These are phyloP conservation scores for Vireo altiloquus DNA, from an alignment of 2,113 vertebrate genomes.

Conservation along the genomic window DNA sequence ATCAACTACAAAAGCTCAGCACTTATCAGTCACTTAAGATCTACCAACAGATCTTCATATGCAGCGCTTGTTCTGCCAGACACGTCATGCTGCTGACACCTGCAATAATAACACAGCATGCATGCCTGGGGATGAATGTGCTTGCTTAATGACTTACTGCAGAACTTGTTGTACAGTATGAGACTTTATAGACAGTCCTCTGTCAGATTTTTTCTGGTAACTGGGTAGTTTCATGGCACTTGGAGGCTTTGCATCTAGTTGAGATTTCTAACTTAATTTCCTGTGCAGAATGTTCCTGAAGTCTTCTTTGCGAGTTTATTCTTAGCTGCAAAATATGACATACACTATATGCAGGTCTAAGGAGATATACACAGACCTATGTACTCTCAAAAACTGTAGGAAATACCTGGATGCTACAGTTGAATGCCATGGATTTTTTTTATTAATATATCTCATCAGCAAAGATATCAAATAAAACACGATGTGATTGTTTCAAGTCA, in stretches of 20 bases:
- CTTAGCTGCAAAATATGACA: not conserved
- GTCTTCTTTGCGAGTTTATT: not conserved
- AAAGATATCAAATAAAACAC: not conserved
- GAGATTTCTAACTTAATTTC: not conserved
- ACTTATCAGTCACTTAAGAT: not conserved
- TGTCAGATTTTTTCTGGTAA: slow-evolving; percentile 49
- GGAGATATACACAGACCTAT: not conserved
- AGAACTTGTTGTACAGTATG: not conserved
- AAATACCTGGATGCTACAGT: not conserved
- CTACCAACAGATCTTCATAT: not conserved
- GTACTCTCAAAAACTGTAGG: not conserved
- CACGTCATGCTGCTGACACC: not conserved
- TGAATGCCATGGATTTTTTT: not conserved
- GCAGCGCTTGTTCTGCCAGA: not conserved
- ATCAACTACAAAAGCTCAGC: not conserved
- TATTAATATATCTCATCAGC: not conserved
- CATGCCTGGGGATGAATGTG: slow-evolving; percentile 25
- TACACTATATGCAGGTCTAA: not conserved
- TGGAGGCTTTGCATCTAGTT: not conserved
- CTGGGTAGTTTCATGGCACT: not conserved
- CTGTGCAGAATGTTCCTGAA: not conserved
- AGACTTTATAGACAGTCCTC: slow-evolving; percentile 49
- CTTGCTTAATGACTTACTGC: not conserved
- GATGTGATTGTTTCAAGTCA: not conserved
- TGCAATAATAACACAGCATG: not conserved